phyloP scores from a whole-genome alignment of 2,888 invertebrate genomes.

The Hirtodrosophila confusa region DNA sequence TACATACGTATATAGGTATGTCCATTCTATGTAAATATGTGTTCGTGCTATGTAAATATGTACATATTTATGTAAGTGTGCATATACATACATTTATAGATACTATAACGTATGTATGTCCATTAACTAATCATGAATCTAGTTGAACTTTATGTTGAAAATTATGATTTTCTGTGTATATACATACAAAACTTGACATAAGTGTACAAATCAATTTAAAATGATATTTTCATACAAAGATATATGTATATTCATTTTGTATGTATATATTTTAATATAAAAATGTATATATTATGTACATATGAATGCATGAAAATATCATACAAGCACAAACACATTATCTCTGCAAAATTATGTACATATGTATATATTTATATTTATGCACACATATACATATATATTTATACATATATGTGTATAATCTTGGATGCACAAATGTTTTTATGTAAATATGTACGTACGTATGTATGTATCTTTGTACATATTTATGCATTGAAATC shows the following conservation, averaged over 20 bases:
- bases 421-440: neutral
- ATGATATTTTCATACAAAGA: too few species aligned
- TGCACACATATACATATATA: too few species aligned
- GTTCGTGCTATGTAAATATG: constrained; percentile 12
- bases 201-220: neutral
- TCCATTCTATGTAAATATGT: constrained; percentile 11
- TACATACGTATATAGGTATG: constrained; percentile 10
- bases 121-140: neutral
- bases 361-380: too few species aligned
- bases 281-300: constrained; percentile 8
- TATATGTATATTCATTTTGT: too few species aligned
- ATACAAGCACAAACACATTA: neutral
- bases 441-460: constrained; percentile 1
- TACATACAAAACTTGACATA: neutral
- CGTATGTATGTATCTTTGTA: too few species aligned
- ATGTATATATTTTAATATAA: neutral
- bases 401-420: too few species aligned
- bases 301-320: neutral
- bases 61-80: constrained; percentile 1
- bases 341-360: neutral
- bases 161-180: too few species aligned
- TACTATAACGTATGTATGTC: neutral
- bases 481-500: neutral
- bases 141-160: too few species aligned
- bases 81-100: neutral